phyloP scores from a whole-genome alignment of 1,140 invertebrate genomes.

The Brachionus manjavacas region DNA sequence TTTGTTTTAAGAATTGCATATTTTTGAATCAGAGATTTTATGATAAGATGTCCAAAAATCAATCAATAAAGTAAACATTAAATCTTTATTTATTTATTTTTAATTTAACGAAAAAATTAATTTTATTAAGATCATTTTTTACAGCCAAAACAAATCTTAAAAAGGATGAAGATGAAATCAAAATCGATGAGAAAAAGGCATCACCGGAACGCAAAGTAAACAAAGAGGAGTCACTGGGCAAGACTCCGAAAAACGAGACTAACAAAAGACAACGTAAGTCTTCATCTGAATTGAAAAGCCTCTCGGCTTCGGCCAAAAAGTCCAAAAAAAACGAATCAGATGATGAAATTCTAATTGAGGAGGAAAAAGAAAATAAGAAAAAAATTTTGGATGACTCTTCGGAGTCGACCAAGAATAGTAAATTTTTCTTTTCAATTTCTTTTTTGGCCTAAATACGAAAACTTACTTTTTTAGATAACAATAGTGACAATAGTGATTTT shows the following conservation, averaged over 20 bases:
- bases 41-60: slow-evolving; percentile 37
- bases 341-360: slow-evolving; percentile 3
- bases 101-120: neutral
- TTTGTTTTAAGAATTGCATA: slow-evolving; percentile 26
- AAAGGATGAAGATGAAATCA: neutral
- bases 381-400: neutral
- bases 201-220: neutral
- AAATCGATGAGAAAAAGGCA: neutral
- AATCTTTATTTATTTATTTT: neutral
- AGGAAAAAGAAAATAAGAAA: slow-evolving; percentile 31
- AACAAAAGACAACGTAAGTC: slow-evolving; percentile 29
- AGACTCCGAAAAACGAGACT: neutral
- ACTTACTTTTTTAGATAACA: neutral
- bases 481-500: neutral
- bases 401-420: slow-evolving; percentile 17
- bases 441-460: neutral
- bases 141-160: slow-evolving; percentile 17
- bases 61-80: slow-evolving; percentile 32
- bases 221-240: neutral
- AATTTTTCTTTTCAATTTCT: neutral
- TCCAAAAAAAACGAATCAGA: slow-evolving; percentile 24
- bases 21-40: neutral
- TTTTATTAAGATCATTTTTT: slow-evolving; percentile 30
- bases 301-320: slow-evolving; percentile 22
- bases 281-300: slow-evolving; percentile 22